A percentile compares a stretch with the other conserved stretches of the same genome.
phyloP scores from a whole-genome alignment of 2,888 invertebrate species.

The Diaphora mendica region DNA sequence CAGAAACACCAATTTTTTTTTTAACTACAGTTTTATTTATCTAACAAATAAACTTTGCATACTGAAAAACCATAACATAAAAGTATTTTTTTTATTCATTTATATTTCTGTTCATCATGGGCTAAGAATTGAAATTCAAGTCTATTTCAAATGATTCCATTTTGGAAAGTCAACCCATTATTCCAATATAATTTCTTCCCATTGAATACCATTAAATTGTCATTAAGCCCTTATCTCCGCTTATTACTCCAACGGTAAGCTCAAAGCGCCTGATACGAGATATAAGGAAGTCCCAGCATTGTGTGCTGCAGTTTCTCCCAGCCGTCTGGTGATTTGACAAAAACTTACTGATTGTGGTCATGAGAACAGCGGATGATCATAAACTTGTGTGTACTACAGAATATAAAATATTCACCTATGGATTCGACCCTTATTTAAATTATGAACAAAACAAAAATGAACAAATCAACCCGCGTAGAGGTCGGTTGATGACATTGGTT shows the following conservation, averaged over 20 bases:
- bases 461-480: constrained; percentile 30
- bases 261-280: constrained; percentile 43
- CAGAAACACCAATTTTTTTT: too few species aligned
- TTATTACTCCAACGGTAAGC: constrained; percentile 55
- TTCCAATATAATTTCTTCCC: constrained; percentile 49
- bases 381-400: neutral
- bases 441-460: too few species aligned
- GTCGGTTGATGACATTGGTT: constrained; percentile 41
- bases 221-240: constrained; percentile 56
- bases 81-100: too few species aligned
- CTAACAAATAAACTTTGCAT: too few species aligned
- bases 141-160: neutral
- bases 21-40: too few species aligned
- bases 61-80: too few species aligned
- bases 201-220: constrained; percentile 46
- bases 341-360: constrained; percentile 44
- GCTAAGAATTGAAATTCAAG: too few species aligned
- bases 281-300: constrained; percentile 63
- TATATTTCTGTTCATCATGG: too few species aligned
- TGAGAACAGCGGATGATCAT: constrained; percentile 27
- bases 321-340: constrained; percentile 55
- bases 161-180: constrained; percentile 28
- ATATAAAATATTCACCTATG: neutral
- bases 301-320: constrained; percentile 62
- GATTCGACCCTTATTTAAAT: neutral